A percentile compares a stretch with the other conserved stretches of the same genome.
These are phyloP conservation scores for Empidonax alnorum DNA, from an alignment of 2,113 vertebrate species.

Conservation along the genomic window DNA sequence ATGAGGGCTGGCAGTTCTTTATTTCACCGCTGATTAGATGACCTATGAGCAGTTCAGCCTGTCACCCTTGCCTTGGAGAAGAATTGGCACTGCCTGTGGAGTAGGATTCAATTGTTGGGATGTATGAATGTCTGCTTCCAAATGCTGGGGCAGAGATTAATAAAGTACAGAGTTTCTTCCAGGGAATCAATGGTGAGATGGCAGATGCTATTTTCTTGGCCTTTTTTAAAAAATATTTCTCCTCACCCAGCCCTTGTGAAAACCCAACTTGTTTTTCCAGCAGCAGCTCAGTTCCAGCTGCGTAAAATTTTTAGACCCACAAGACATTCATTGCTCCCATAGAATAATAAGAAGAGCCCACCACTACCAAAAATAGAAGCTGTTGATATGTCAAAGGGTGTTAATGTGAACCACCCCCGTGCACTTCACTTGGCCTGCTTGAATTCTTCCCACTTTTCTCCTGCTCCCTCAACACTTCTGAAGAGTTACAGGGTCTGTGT, in stretches of 20 bases:
- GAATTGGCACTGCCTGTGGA: conserved; percentile 11
- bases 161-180: conserved; percentile 45
- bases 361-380: conserved; percentile 2
- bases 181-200: conserved; percentile 24
- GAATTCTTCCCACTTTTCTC: neutral
- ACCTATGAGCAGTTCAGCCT: conserved; percentile 34
- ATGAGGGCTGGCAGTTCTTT: conserved; percentile 64
- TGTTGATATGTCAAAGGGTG: conserved; percentile 11
- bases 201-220: conserved; percentile 32
- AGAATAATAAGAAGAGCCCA: neutral
- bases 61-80: neutral
- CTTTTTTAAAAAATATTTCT: neutral
- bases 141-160: conserved; percentile 52
- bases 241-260: neutral
- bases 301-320: neutral
- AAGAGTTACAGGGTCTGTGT: neutral
- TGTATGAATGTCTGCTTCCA: conserved; percentile 19
- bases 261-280: neutral
- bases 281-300: neutral
- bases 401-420: conserved; percentile 49
- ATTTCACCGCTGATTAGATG: conserved; percentile 60
- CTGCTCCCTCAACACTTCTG: neutral
- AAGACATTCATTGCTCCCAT: neutral
- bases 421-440: neutral
- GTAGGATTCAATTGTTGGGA: conserved; percentile 40